Base-by-base conservation (phyloP, 2,113 vertebrate species). In the Eudorcas thomsonii region DNA sequence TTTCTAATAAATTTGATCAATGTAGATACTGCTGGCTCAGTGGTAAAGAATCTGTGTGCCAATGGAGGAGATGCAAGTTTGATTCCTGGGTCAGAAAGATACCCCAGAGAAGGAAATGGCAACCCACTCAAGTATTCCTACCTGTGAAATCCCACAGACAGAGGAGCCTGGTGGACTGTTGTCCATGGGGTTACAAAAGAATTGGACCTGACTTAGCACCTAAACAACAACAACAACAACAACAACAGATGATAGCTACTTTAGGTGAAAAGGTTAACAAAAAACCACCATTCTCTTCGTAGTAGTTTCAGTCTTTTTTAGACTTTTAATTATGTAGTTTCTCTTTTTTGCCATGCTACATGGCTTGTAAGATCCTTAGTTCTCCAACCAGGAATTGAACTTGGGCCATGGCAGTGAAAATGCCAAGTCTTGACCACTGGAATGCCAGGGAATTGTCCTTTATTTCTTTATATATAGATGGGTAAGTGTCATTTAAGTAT, bases 231-330 rank as follows among this genome's bases (percentile, higher is more conserved):
- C n/a, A 71, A 43, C 36, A 74, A 3, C n/a, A 71, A 3, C 67
- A 74, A 8, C 71, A 74, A 43, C 71, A 77, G 23, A 13, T 43
- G 71, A 62, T 71, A 93, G 50, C 39, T 89, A 11, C 83, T 94
- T 98, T 89, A 92, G 67, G 71, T 93, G 45, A 90, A 90, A 95
- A 67, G 13, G 2, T 90, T 92, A 80, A 81, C 19, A 88, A 92
- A 71, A 71, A 93, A 92, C 17, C 5, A 28, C 6, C 21, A 43
- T 88, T 82, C 45, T 90, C 26, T 28, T 2, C 74, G 11, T 94
- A 93, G 86, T 48, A 96, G 48, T 62, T 93, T 2, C 2, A 91
- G 14, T 78, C 8, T 77, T 91, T 62, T 62, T 86, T 80, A 28
- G 28, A 25, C 33, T 93, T 91, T 93, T 90, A 33, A 83, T 94